These are phyloP conservation scores for Drosophila mayaguana DNA, from an alignment of 2,888 invertebrate species.

Conservation along the genomic window DNA sequence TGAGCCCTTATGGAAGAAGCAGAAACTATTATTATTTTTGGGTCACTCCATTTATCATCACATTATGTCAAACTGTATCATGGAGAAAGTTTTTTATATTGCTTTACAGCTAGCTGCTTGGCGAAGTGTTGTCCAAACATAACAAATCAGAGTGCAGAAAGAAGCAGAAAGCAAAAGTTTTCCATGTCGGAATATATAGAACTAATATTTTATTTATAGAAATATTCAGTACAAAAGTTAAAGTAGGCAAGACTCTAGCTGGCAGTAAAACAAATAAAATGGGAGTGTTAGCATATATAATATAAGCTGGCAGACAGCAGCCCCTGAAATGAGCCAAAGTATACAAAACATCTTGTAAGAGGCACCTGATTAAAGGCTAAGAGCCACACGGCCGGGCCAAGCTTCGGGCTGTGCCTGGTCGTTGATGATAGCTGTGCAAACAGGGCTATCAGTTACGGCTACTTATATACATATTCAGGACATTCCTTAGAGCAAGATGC, in stretches of 20 bases:
- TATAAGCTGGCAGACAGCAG: not conserved
- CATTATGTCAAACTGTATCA: conserved; percentile 17
- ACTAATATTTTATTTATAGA: not conserved
- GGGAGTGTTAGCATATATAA: not conserved
- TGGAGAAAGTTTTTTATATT: not conserved
- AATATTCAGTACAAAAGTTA: not conserved
- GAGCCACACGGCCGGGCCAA: not conserved
- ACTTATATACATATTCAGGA: conserved; percentile 14
- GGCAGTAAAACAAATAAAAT: not conserved
- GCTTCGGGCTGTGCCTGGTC: not conserved
- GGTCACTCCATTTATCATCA: conserved; percentile 19
- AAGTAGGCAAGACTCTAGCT: not conserved
- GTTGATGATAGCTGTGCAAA: conserved; percentile 21
- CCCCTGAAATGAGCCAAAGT: not conserved
- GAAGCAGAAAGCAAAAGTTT: not conserved
- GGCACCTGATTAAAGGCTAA: conserved; percentile 7
- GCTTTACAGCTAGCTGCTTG: not conserved
- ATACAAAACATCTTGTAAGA: conserved; percentile 5
- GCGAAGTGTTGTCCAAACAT: not conserved
- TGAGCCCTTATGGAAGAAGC: too few species aligned
- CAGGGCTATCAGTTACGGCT: conserved; percentile 20
- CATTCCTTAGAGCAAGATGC: not conserved
- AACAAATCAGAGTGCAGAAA: conserved; percentile 12
- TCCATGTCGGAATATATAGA: not conserved
- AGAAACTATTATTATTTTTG: conserved; percentile 1